These are phyloP conservation scores for Drosophila carrolli DNA, from an alignment of 1,140 invertebrate genomes.

Conservation along the genomic window DNA sequence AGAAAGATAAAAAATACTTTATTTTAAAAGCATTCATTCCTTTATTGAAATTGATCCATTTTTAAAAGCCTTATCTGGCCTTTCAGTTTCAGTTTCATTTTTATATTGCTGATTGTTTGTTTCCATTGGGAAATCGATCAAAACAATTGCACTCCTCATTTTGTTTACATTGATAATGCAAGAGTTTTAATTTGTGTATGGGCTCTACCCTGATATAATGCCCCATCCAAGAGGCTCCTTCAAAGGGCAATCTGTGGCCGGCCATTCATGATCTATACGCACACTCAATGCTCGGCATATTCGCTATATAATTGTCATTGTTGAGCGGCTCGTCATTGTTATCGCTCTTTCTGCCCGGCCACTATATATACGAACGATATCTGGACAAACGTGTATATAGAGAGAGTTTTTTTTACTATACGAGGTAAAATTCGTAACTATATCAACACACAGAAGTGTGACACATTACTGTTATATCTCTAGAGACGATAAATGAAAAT, in stretches of 20 bases:
- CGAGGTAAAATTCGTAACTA: neutral
- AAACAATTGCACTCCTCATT: conserved; percentile 10
- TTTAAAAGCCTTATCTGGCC: neutral
- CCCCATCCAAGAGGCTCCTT: neutral
- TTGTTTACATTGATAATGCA: conserved; percentile 1
- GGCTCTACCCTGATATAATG: neutral
- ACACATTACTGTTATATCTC: conserved; percentile 2
- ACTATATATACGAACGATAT: conserved; percentile 28
- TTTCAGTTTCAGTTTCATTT: neutral
- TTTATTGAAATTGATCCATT: neutral
- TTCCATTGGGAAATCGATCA: conserved; percentile 14
- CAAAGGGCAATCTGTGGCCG: neutral
- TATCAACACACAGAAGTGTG: neutral
- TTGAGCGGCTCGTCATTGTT: conserved; percentile 6
- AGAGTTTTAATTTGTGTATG: neutral
- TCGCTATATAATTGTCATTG: conserved; percentile 15
- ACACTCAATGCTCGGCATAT: conserved; percentile 13
- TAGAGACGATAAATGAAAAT: neutral
- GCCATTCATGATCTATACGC: conserved; percentile 9
- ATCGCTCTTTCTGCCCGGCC: conserved; percentile 9
- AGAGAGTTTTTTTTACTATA: neutral
- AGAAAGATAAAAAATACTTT: neutral
- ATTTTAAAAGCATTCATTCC: neutral
- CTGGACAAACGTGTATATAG: conserved; percentile 8
- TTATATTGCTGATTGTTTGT: neutral